phyloP scores from a whole-genome alignment of 2,797 vertebrate species.

The Notoglanidium macrostoma region DNA sequence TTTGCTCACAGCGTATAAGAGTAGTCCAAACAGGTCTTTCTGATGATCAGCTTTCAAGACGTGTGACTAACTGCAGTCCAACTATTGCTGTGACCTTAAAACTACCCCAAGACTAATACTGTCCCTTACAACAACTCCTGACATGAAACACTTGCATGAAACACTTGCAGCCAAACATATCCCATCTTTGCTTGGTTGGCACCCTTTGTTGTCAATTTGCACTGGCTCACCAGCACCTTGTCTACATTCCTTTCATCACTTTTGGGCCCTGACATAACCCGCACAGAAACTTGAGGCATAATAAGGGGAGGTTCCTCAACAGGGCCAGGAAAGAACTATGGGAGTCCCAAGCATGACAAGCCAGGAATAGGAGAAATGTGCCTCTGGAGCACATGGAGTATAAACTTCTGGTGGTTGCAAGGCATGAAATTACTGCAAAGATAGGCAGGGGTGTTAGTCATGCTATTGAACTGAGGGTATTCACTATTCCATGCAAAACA shows the following conservation, averaged over 20 bases:
- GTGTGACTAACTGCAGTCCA: neutral
- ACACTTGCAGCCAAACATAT: conserved; percentile 13
- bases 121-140: neutral
- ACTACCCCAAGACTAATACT: neutral
- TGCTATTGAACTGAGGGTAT: conserved; percentile 9
- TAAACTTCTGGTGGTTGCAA: conserved; percentile 39
- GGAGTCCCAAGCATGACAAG: neutral
- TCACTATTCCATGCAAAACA: neutral
- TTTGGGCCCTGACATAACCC: conserved; percentile 50
- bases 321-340: conserved; percentile 9
- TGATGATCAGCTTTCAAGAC: neutral
- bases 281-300: conserved; percentile 48
- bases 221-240: conserved; percentile 15
- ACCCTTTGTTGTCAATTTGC: conserved; percentile 30
- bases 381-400: conserved; percentile 17
- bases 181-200: neutral
- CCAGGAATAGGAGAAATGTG: conserved; percentile 15
- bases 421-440: conserved; percentile 43
- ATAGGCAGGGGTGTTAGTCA: conserved; percentile 26
- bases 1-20: neutral
- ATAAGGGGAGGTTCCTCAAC: conserved; percentile 35
- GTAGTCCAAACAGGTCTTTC: neutral
- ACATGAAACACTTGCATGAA: conserved; percentile 5
- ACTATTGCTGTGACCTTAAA: neutral
- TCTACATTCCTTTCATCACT: conserved; percentile 54